These are phyloP conservation scores for Adelosebastes latens DNA, from an alignment of 2,797 vertebrate species.

Conservation along the genomic window DNA sequence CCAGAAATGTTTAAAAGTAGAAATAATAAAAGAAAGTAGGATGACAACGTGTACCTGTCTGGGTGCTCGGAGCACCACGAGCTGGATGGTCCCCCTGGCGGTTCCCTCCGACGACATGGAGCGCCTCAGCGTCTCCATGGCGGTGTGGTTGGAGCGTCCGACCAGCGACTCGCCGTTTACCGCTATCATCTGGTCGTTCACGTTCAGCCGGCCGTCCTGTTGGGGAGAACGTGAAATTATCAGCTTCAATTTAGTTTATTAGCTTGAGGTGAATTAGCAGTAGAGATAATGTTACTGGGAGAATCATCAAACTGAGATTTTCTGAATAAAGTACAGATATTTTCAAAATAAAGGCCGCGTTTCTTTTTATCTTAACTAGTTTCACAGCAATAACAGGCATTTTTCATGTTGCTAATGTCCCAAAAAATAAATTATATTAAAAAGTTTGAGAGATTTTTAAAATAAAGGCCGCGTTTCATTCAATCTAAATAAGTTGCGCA, in stretches of 20 bases:
- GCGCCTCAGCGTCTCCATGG: slow-evolving; percentile 93
- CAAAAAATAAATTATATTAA: too few species aligned
- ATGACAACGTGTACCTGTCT: slow-evolving; percentile 32
- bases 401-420: too few species aligned
- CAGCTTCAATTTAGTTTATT: neutral
- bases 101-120: slow-evolving; percentile 98
- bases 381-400: too few species aligned
- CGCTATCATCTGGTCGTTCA: slow-evolving; percentile 92
- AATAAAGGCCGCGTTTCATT: neutral
- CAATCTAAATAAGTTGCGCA: neutral
- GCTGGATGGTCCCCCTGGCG: slow-evolving; percentile 91
- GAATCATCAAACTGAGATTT: neutral
- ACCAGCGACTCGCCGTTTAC: slow-evolving; percentile 92
- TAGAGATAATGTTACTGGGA: too few species aligned
- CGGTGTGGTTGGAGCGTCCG: slow-evolving; percentile 91
- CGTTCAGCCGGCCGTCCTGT: slow-evolving; percentile 89
- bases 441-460: neutral
- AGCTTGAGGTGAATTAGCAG: neutral
- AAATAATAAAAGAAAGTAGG: too few species aligned
- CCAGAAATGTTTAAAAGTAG: neutral
- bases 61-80: slow-evolving; percentile 86
- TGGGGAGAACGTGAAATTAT: neutral
- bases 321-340: too few species aligned
- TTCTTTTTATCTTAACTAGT: too few species aligned
- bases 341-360: too few species aligned